A percentile compares a stretch with the other conserved stretches of the same genome.
phyloP scores from a whole-genome alignment of 2,797 vertebrate species.

The Carapus acus region DNA sequence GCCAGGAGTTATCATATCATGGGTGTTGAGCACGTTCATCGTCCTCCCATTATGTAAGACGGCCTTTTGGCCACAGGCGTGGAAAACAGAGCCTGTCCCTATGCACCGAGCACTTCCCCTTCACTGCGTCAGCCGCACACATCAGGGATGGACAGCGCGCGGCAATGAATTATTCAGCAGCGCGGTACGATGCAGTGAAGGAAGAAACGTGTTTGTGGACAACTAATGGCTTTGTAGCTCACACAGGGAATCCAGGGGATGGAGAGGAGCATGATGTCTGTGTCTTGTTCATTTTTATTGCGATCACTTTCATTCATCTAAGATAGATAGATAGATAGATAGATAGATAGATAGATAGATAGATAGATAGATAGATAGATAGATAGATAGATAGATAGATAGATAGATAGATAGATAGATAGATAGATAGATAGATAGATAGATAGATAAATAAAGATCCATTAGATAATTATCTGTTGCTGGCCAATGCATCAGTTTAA shows the following conservation, averaged over 20 bases:
- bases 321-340: no score
- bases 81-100: slow-evolving; percentile 62
- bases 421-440: no score
- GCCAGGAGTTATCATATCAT: slow-evolving; percentile 45
- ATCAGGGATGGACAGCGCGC: slow-evolving; percentile 60
- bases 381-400: no score
- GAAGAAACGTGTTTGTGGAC: slow-evolving; percentile 18
- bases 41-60: slow-evolving; percentile 60
- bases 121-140: slow-evolving; percentile 59
- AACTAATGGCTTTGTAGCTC: slow-evolving; percentile 1
- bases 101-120: slow-evolving; percentile 62
- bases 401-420: no score
- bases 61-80: slow-evolving; percentile 55
- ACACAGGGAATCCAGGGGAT: slow-evolving; percentile 21
- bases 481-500: no score
- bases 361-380: no score
- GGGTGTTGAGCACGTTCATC: slow-evolving; percentile 48
- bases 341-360: no score
- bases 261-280: no score
- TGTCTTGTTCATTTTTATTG: no score
- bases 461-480: no score
- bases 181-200: slow-evolving; percentile 41
- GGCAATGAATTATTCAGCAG: slow-evolving; percentile 65
- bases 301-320: no score
- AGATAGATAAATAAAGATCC: no score